Base-by-base conservation (phyloP, 1,140 invertebrate species). In the Diabrotica virgifera region DNA sequence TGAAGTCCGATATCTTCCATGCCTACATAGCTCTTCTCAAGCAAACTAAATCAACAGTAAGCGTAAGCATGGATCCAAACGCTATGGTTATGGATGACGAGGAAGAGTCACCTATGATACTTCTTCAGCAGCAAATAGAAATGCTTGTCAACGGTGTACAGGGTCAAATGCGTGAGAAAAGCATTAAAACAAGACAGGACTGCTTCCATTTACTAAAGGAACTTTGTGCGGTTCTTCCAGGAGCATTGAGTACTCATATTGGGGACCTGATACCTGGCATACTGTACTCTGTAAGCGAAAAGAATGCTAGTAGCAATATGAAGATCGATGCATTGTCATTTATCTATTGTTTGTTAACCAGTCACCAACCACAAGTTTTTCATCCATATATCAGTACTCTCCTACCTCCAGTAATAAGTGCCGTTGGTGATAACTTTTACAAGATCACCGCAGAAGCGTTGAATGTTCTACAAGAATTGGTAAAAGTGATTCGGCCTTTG, bases 311-410 rank as follows among this genome's bases (percentile, higher is more conserved):
- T 36, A 97, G 95, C 54, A 98, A 97, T 73, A 98, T 99, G 94
- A 98, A 98, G 83, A 98, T 99, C 68, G 96, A 98, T 75, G 95
- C 96, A 0, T 80, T 99, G 63, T 89, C 93, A 52, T 99, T 99
- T 81, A 83, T 99, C 6, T 90, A 95, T 78, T 93, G 91, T 70
- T 80, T 98, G 59, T 78, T 98, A 36, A 85, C 88, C 38, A 90
- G 92, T 6, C 96, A 99, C 80, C 85, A 86, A 52, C 88, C 92
- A 0, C 84, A 86, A 75, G 85, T 92, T 7, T 92, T 94, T 72
- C 88, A 91, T 77, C 82, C 85, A 9, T 92, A 97, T 75, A 90
- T 97, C 75, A 81, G 85, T 6, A 84, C 89, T 24, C 79, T 99
- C n/a, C 86, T 97, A 11, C 94, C 94, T 5, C 88, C 94, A 0